Conservation (phyloP, 2,113 vertebrate genomes). For the Larimichthys polyactis region DNA sequence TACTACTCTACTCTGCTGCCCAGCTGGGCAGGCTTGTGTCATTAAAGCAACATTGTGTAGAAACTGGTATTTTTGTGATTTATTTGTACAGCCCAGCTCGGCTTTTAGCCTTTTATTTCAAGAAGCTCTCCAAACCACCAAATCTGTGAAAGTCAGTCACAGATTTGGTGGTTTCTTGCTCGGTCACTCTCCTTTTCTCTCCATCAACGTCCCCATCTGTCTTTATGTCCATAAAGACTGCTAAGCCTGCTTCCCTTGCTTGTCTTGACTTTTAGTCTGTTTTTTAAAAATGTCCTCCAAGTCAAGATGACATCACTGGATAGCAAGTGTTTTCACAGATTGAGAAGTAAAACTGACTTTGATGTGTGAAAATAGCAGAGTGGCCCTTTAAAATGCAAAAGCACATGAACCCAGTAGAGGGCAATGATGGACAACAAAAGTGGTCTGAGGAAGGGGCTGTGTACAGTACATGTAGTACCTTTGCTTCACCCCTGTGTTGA, state of each 20-base stretch:
- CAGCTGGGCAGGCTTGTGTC: background rate
- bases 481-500: background rate
- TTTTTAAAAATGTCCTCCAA: background rate
- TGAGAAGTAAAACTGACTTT: background rate
- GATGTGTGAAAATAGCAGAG: background rate
- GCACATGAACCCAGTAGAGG: conserved; percentile 67
- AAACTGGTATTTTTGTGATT: no score
- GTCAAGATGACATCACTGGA: background rate
- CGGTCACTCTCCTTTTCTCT: no score
- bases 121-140: no score
- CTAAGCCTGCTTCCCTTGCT: no score
- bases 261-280: background rate
- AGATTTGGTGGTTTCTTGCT: no score
- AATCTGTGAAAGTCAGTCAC: no score
- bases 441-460: background rate
- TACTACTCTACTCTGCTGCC: background rate
- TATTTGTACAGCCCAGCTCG: no score
- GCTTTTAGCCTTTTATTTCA: no score
- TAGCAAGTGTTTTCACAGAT: background rate
- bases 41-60: no score
- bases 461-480: background rate
- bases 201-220: no score
- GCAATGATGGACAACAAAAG: conserved; percentile 37
- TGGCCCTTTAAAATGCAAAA: conserved; percentile 11
- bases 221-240: no score